Evolutionary conservation across 2,797 vertebrate genomes (phyloP).

Genomic region (Sorex maritimensis): DNA sequence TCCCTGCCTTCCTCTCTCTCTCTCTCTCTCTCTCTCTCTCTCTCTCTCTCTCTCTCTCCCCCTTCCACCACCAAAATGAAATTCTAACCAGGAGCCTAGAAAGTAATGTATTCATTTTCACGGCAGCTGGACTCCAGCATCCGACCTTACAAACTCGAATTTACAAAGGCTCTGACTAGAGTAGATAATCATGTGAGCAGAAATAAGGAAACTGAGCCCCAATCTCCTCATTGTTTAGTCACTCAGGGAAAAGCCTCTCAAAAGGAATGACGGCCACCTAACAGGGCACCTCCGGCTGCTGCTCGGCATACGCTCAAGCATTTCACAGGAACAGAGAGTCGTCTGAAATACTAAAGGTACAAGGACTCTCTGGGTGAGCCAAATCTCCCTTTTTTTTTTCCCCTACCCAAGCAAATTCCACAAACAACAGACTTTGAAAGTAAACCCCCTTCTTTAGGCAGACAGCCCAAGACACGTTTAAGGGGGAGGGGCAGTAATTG

Average conservation of each 20-base stretch:
- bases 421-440: conserved; percentile 82
- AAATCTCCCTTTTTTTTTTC: conserved; percentile 59
- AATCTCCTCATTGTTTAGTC: conserved; percentile 51
- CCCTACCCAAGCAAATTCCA: conserved; percentile 78
- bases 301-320: conserved; percentile 55
- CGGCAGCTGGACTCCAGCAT: conserved; percentile 19
- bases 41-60: too few species aligned
- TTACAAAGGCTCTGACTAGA: conserved; percentile 71
- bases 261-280: conserved; percentile 26
- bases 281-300: conserved; percentile 45
- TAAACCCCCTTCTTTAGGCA: conserved; percentile 76
- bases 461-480: conserved; percentile 87
- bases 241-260: conserved; percentile 50
- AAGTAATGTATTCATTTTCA: conserved; percentile 65
- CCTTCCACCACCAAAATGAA: too few species aligned
- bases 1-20: too few species aligned
- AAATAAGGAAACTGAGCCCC: conserved; percentile 73
- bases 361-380: conserved; percentile 25
- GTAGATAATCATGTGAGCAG: conserved; percentile 42
- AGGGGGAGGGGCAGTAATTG: conserved; percentile 89
- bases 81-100: conserved; percentile 67
- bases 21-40: too few species aligned
- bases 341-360: conserved; percentile 58
- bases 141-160: conserved; percentile 62
- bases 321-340: conserved; percentile 60